Evolutionary conservation across 2,113 vertebrate species (phyloP), one percentile per base, ranked within the genome.

Genomic region (Rhodinocichla rosea): DNA sequence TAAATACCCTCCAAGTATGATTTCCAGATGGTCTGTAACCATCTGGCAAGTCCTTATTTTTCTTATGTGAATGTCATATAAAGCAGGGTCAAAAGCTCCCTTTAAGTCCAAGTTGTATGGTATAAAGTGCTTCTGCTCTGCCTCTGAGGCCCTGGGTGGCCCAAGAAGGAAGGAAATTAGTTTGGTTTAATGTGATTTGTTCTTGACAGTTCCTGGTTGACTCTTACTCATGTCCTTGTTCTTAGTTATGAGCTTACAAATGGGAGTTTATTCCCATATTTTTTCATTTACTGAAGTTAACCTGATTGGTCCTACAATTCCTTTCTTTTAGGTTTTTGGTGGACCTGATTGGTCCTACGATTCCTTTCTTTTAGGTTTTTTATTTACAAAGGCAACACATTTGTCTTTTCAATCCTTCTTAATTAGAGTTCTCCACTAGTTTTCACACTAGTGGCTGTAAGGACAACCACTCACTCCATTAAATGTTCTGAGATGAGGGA

Each of bases 141-240:
- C 24, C 14, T 95, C 75, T 65, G 78, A 87, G 53, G 53, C 40
- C 13, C 37, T 77, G 50, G 57, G 75, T 93, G 67, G n/a, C 71
- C 89, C 65, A 80, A 86, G 63, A 86, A 83, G 83, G 68, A 93
- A 90, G 83, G 63, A 93, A 92, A 93, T 81, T n/a, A 70, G 35
- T 59, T 89, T 47, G 39, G 14, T 88, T 93, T 86, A 59, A 93
- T 10, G 10, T 52, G 59, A 87, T 90, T 81, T 74, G 17, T 40
- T 89, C 80, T 86, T 93, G 79, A 86, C 68, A 90, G 62, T 50
- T 90, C 45, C 64, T 90, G 71, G 23, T 50, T 92, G 68, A 63
- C 75, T 92, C 32, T 50, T 71, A 87, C 15, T 90, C 45, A 53
- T 77, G 59, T 80, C 55, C 88, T 74, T 92, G 63, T 67, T 89